Conservation (phyloP, 2,797 vertebrate species). For the Natrix natrix region DNA sequence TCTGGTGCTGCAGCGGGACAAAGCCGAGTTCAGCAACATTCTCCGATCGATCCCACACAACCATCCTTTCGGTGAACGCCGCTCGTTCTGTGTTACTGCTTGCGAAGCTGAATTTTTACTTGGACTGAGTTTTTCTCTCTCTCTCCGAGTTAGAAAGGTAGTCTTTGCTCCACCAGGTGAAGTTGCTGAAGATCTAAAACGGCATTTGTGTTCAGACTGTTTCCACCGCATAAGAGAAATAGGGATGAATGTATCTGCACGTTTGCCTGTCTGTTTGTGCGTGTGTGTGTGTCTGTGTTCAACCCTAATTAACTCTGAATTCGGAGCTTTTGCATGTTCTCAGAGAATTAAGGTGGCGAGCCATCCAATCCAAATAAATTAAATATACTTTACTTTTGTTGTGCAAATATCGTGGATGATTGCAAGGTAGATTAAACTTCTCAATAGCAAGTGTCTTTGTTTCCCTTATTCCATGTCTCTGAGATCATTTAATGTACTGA, state of each 20-base stretch:
- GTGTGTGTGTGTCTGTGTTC: background rate
- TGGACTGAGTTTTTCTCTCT: background rate
- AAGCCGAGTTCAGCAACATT: fast-evolving
- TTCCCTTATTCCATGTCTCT: too few species aligned
- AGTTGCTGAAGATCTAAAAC: background rate
- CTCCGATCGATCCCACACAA: background rate
- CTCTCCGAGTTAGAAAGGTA: background rate
- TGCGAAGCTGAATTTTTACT: background rate
- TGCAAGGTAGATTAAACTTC: background rate
- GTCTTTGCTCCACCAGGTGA: background rate
- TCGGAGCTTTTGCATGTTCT: background rate
- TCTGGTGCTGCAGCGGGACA: too few species aligned
- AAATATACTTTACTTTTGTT: background rate
- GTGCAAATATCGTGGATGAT: background rate
- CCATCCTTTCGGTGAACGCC: too few species aligned
- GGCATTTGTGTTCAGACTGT: background rate
- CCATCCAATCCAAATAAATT: background rate
- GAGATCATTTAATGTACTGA: background rate
- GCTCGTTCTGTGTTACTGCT: background rate
- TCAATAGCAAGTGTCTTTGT: background rate
- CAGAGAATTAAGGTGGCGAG: background rate
- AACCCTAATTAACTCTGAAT: background rate
- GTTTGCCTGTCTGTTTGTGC: background rate
- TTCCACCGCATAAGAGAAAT: background rate
- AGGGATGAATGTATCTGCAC: background rate